Base-by-base conservation (phyloP, 1,140 invertebrate species). In the Nymphalis io region DNA sequence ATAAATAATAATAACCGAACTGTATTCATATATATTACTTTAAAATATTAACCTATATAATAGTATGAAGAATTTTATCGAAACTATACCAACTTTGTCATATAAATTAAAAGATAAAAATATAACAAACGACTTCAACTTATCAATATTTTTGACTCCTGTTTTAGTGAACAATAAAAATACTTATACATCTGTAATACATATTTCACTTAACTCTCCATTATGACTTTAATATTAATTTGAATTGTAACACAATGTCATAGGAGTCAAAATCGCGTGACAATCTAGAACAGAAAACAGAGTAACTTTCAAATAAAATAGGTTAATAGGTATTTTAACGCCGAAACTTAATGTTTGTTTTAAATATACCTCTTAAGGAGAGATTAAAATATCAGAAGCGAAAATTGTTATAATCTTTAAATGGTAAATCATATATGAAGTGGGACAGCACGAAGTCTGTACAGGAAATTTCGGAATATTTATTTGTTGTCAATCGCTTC, bases 271-370 rank as follows among this genome's bases (percentile, higher is more conserved):
- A 75, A 75, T 78, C 57, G 58, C 58, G 23, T 12, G 10, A 13
- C 6, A 15, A n/a, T 15, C 51, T 70, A 62, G 61, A 71, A 70
- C 63, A 68, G 60, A 74, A 72, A 75, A 79, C 70, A 68, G 75
- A 75, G 78, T 74, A 80, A 88, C 87, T 87, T 87, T 90, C 80
- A 83, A 88, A 88, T 88, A 84, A 90, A 87, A 87, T 88, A 83
- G 86, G 86, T 87, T 90, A 88, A 89, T 89, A 88, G 84, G 79
- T 76, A 79, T 86, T 89, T 89, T 88, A 89, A 86, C 83, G 80
- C 82, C 81, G 75, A 86, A 89, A 87, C 81, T 83, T 81, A 81
- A 87, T 23, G 73, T 85, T 82, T 81, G 81, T 87, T 88, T 85
- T 76, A 84, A 81, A 81, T 75, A 74, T 79, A 83, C 79, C 76